A percentile compares a stretch with the other conserved stretches of the same genome.
Evolutionary conservation across 2,113 vertebrate genomes (phyloP).

Genomic region (Terrapene triunguis): DNA sequence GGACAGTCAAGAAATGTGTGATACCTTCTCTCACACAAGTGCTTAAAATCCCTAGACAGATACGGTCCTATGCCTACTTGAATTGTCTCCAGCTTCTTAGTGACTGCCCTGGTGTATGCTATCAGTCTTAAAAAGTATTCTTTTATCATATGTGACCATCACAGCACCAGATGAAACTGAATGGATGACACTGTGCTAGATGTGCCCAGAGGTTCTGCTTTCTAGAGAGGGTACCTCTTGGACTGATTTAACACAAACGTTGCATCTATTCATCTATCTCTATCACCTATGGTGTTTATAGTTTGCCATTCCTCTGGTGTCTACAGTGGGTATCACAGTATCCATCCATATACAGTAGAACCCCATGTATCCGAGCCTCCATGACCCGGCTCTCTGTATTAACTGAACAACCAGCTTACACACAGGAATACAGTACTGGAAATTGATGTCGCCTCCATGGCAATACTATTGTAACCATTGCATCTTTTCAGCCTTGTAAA

Average conservation of each 20-base stretch:
- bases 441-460: not conserved
- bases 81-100: not conserved
- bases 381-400: not conserved
- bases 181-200: not conserved
- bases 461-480: not conserved
- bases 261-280: not conserved
- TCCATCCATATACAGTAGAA: not conserved
- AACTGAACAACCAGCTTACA: not conserved
- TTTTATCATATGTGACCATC: not conserved
- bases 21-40: not conserved
- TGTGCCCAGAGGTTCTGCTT: not conserved
- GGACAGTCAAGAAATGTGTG: not conserved
- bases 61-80: not conserved
- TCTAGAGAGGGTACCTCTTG: not conserved
- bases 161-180: not conserved
- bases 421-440: not conserved
- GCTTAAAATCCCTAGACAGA: not conserved
- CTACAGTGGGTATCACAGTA: not conserved
- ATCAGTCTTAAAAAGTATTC: not conserved
- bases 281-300: not conserved
- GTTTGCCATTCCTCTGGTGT: not conserved
- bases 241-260: rapidly evolving
- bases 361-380: not conserved
- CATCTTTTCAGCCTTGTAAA: not conserved
- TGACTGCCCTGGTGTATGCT: rapidly evolving